Evolutionary conservation across 2,888 invertebrate species (phyloP).

Genomic region (Chrysolina haemoptera): DNA sequence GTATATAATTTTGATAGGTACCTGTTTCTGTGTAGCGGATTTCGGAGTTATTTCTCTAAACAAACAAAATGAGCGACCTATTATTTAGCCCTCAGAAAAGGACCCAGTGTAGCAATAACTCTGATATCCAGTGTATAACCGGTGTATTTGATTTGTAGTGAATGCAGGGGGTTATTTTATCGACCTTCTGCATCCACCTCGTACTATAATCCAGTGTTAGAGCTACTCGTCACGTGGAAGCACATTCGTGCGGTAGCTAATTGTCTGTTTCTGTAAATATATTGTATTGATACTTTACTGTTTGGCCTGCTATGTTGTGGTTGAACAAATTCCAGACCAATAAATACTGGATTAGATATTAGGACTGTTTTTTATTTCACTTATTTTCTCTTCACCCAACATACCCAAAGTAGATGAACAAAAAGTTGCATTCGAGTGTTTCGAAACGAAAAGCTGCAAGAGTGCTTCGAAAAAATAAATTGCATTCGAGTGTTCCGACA

Average conservation of each 20-base stretch:
- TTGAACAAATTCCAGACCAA: constrained; percentile 68
- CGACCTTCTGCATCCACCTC: constrained; percentile 33
- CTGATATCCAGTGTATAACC: constrained; percentile 57
- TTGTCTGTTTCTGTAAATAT: constrained; percentile 67
- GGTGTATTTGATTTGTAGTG: constrained; percentile 60
- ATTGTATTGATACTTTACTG: constrained; percentile 65
- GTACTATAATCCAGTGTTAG: constrained; percentile 65
- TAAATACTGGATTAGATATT: constrained; percentile 68
- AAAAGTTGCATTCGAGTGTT: too few species aligned
- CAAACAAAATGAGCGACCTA: neutral
- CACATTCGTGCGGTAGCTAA: constrained; percentile 63
- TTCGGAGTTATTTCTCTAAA: constrained; percentile 32
- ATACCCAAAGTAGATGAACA: too few species aligned
- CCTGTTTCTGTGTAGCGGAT: constrained; percentile 68
- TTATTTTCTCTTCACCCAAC: neutral
- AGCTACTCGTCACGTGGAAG: constrained; percentile 63
- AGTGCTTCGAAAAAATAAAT: too few species aligned
- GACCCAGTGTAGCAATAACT: constrained; percentile 1
- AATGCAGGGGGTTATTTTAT: constrained; percentile 18
- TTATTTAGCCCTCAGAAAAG: too few species aligned
- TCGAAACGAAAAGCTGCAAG: too few species aligned
- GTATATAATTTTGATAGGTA: constrained; percentile 68
- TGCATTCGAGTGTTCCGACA: too few species aligned
- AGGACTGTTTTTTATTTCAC: constrained; percentile 19
- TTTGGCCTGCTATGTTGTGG: constrained; percentile 68